Conservation (phyloP, 2,888 invertebrate species). For the Geotrupes spiniger region DNA sequence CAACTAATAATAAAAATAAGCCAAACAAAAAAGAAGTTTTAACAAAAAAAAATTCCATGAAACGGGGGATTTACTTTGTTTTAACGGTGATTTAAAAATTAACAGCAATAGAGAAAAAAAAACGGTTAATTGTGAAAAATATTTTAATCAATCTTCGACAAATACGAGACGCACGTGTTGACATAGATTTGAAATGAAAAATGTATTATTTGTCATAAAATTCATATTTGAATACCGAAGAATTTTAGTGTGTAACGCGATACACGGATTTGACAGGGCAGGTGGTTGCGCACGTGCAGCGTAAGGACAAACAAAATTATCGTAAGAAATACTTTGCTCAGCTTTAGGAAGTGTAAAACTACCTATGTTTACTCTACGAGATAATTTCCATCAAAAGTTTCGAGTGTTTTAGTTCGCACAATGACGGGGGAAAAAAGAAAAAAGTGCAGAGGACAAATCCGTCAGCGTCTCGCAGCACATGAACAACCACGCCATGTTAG, state of each 20-base stretch:
- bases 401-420: conserved; percentile 16
- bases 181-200: too few species aligned
- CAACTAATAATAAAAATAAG: too few species aligned
- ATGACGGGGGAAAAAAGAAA: conserved; percentile 1
- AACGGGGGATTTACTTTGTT: too few species aligned
- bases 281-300: conserved; percentile 10
- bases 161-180: too few species aligned
- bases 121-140: too few species aligned
- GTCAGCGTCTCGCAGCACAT: conserved; percentile 24
- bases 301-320: conserved; percentile 16
- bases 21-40: too few species aligned
- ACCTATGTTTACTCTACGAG: conserved; percentile 17
- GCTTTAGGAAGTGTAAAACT: conserved; percentile 16
- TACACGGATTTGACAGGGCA: conserved; percentile 3
- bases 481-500: conserved; percentile 23
- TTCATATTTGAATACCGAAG: too few species aligned
- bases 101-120: too few species aligned
- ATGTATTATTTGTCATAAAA: too few species aligned
- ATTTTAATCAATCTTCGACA: too few species aligned
- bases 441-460: conserved; percentile 24
- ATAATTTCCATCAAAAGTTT: conserved; percentile 17
- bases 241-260: conserved; percentile 4
- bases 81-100: too few species aligned
- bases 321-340: conserved; percentile 22
- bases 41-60: too few species aligned